Evolutionary conservation across 1,140 invertebrate species (phyloP).

Genomic region (Heliconius eleuchia): DNA sequence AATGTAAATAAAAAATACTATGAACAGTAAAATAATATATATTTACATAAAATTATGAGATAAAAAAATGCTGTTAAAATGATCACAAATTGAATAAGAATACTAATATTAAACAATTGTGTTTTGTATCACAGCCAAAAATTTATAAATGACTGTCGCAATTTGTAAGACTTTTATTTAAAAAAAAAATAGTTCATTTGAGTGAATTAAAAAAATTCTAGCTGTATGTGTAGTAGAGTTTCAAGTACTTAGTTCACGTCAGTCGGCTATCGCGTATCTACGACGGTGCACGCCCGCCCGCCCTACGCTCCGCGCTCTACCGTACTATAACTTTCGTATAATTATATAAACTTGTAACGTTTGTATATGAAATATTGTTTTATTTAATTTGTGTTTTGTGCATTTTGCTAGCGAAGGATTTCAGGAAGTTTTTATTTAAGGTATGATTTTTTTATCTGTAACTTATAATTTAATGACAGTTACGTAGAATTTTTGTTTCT

Average conservation of each 20-base stretch:
- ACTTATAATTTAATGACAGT: neutral
- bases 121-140: conserved; percentile 25
- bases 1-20: neutral
- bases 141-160: conserved; percentile 32
- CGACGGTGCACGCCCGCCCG: conserved; percentile 41
- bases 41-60: no score
- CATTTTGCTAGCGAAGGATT: conserved; percentile 15
- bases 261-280: conserved; percentile 31
- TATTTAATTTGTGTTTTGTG: neutral
- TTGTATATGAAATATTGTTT: conserved; percentile 1
- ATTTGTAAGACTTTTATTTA: conserved; percentile 23
- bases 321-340: conserved; percentile 14
- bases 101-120: neutral
- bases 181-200: conserved; percentile 22
- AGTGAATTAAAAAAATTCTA: conserved; percentile 31
- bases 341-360: conserved; percentile 7
- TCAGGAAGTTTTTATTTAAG: neutral
- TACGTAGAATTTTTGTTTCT: neutral
- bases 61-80: neutral
- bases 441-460: neutral
- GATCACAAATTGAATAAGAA: neutral
- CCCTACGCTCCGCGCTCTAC: conserved; percentile 22
- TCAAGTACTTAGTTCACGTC: conserved; percentile 22
- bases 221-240: conserved; percentile 15
- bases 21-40: no score